phyloP scores from a whole-genome alignment of 2,888 invertebrate species.

The Antitype chi region DNA sequence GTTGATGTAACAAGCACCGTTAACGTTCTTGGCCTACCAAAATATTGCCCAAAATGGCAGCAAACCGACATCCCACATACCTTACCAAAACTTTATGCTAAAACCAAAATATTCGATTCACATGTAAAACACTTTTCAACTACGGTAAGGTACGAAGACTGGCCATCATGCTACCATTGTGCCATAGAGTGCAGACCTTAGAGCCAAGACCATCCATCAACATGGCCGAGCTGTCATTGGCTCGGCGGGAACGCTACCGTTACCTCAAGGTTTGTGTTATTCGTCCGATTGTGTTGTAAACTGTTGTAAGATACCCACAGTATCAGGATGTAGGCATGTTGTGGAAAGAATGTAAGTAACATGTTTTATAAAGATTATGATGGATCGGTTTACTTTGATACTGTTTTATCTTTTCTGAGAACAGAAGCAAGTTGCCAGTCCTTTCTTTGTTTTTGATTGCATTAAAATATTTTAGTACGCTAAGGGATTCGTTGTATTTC shows the following conservation, averaged over 20 bases:
- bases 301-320: conserved; percentile 51
- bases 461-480: neutral
- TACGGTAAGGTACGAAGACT: conserved; percentile 30
- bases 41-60: conserved; percentile 27
- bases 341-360: conserved; percentile 31
- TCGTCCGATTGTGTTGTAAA: conserved; percentile 48
- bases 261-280: conserved; percentile 56
- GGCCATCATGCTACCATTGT: conserved; percentile 47
- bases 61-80: conserved; percentile 21
- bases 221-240: conserved; percentile 53
- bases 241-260: conserved; percentile 63
- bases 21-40: conserved; percentile 25
- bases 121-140: conserved; percentile 58
- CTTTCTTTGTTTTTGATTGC: conserved; percentile 16
- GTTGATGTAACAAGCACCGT: conserved; percentile 4
- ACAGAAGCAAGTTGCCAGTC: conserved; percentile 9
- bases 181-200: conserved; percentile 35
- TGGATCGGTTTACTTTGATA: conserved; percentile 44
- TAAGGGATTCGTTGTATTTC: neutral
- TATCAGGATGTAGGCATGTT: conserved; percentile 51
- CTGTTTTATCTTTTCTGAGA: conserved; percentile 16
- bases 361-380: conserved; percentile 34
- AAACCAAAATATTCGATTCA: conserved; percentile 40
- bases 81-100: conserved; percentile 36
- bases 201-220: conserved; percentile 66